Conservation (phyloP, 2,797 vertebrate genomes). For the Phyllotis vaccarum region DNA sequence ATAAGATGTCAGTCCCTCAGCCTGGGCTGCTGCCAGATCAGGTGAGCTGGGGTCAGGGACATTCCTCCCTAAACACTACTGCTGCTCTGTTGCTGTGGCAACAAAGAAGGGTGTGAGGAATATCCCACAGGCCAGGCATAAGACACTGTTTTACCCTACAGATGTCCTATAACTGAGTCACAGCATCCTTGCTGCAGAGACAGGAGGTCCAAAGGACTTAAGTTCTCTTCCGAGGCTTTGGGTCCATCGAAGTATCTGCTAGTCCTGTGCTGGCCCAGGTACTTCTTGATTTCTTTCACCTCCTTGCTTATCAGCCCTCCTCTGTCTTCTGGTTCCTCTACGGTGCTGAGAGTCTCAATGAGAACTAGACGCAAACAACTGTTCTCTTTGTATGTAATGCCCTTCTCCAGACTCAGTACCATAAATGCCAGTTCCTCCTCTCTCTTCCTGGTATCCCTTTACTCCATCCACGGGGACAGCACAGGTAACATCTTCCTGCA, state of each 20-base stretch:
- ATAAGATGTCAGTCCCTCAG: background rate
- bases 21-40: background rate
- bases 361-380: background rate
- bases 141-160: background rate
- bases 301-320: background rate
- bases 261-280: rapidly evolving
- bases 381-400: background rate
- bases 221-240: background rate
- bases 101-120: background rate
- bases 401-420: background rate
- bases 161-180: rapidly evolving
- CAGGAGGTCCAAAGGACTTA: rapidly evolving
- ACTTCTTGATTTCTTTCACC: background rate
- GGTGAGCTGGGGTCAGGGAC: background rate
- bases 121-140: rapidly evolving
- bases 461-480: background rate
- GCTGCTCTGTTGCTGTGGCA: background rate
- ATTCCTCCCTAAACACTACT: background rate
- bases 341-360: background rate
- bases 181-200: background rate
- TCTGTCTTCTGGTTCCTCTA: rapidly evolving
- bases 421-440: background rate
- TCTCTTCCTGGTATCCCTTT: background rate
- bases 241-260: background rate
- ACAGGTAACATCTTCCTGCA: too few relatives aligned